These are phyloP conservation scores for Lamellibrachia luymesi DNA, from an alignment of 1,140 invertebrate species.

Conservation along the genomic window DNA sequence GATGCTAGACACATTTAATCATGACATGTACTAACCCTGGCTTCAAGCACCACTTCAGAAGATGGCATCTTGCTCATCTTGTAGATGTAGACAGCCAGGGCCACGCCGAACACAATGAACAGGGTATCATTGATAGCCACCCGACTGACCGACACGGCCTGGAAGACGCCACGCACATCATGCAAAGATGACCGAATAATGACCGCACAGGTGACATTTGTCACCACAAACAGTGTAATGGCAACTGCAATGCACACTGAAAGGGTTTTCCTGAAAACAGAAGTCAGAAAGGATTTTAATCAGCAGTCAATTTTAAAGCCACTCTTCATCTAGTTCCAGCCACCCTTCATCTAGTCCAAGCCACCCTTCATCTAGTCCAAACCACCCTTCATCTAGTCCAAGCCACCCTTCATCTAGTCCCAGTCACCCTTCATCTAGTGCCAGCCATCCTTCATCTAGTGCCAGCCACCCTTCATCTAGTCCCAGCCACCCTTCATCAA, in stretches of 20 bases:
- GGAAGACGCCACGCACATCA: constrained; percentile 24
- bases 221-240: constrained; percentile 47
- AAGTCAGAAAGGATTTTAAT: background rate
- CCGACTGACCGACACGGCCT: constrained; percentile 34
- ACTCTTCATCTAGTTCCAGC: no score
- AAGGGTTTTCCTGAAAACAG: constrained; percentile 27
- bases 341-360: no score
- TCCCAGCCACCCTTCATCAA: no score
- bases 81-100: constrained; percentile 50
- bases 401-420: no score
- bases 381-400: no score
- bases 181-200: constrained; percentile 34
- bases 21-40: constrained; percentile 41
- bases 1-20: no score
- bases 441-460: no score
- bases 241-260: constrained; percentile 37
- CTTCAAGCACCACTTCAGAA: constrained; percentile 49
- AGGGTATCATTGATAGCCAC: constrained; percentile 53
- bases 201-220: constrained; percentile 48
- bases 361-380: no score
- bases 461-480: no score
- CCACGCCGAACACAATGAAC: constrained; percentile 49
- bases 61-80: constrained; percentile 50
- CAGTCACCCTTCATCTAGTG: no score
- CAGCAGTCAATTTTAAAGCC: background rate